Conservation (phyloP, 2,113 vertebrate species). For the Vulpes lagopus region DNA sequence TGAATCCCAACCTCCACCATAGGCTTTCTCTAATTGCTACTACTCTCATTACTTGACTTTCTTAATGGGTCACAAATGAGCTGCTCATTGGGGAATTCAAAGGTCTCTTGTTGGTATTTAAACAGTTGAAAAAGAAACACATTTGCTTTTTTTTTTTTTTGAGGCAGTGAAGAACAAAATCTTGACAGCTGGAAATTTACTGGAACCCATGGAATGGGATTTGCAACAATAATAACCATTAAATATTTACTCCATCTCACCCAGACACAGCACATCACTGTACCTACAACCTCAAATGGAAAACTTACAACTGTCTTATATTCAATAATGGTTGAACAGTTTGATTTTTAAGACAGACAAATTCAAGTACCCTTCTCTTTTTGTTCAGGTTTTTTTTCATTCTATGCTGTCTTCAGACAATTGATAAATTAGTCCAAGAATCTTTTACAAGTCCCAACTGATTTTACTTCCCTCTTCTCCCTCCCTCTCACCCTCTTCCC, state of each 20-base stretch:
- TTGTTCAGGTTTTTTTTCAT: neutral
- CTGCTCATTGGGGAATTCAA: neutral
- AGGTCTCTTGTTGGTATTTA: slow-evolving; percentile 45
- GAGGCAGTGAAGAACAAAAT: slow-evolving; percentile 45
- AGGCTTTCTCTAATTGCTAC: neutral
- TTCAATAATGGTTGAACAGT: neutral
- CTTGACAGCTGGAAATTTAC: slow-evolving; percentile 70
- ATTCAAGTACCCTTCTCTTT: neutral
- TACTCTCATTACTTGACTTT: neutral
- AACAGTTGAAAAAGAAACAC: slow-evolving; percentile 42
- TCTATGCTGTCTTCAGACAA: neutral
- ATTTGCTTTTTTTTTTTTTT: neutral
- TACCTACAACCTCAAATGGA: slow-evolving; percentile 8
- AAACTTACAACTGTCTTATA: neutral
- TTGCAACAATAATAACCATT: slow-evolving; percentile 50
- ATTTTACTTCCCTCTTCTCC: neutral
- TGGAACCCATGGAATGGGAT: slow-evolving; percentile 36
- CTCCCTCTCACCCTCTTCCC: neutral
- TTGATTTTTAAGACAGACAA: neutral
- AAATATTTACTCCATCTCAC: neutral
- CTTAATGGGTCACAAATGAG: slow-evolving; percentile 55
- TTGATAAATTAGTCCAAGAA: neutral
- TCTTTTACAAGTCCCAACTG: neutral
- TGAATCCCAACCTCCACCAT: neutral
- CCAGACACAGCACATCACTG: slow-evolving; percentile 12